Conservation (phyloP, 2,113 vertebrate genomes). For the Synchiropus splendidus region DNA sequence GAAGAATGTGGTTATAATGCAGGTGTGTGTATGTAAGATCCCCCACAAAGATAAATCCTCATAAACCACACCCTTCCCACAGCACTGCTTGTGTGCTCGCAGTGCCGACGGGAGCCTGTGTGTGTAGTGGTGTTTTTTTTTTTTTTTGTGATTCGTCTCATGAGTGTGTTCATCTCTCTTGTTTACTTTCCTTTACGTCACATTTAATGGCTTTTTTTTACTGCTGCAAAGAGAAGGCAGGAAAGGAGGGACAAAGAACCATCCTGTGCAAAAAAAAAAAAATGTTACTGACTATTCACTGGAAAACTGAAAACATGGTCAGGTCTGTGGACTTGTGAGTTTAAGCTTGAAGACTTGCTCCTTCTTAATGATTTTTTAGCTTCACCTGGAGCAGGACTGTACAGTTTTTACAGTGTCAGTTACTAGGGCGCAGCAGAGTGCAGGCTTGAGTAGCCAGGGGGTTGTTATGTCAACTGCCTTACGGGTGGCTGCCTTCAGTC, state of each 20-base stretch:
- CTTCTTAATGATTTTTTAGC: neutral
- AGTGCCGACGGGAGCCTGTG: neutral
- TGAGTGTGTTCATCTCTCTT: constrained; percentile 1
- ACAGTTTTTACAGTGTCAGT: constrained; percentile 35
- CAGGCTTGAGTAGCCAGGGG: constrained; percentile 31
- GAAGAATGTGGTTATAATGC: constrained; percentile 11
- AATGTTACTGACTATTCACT: constrained; percentile 9
- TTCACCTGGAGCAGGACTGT: constrained; percentile 19
- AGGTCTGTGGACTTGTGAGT: no score
- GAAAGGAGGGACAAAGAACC: constrained; percentile 36
- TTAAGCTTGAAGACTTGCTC: no score
- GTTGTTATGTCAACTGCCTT: constrained; percentile 56
- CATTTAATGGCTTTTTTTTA: constrained; percentile 40
- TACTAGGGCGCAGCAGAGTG: constrained; percentile 23
- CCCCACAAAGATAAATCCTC: constrained; percentile 28
- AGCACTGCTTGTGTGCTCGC: constrained; percentile 10
- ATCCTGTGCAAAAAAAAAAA: constrained; percentile 10
- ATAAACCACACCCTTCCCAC: constrained; percentile 33
- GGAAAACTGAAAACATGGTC: neutral
- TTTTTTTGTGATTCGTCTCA: no score
- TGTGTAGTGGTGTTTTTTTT: neutral
- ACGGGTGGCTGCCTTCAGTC: constrained; percentile 45
- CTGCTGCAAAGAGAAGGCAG: constrained; percentile 25
- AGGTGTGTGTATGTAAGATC: constrained; percentile 9
- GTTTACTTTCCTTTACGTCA: constrained; percentile 37